A percentile compares a stretch with the other conserved stretches of the same genome.
Conservation (phyloP, 2,113 vertebrate genomes). For the Ibidorhyncha struthersii region DNA sequence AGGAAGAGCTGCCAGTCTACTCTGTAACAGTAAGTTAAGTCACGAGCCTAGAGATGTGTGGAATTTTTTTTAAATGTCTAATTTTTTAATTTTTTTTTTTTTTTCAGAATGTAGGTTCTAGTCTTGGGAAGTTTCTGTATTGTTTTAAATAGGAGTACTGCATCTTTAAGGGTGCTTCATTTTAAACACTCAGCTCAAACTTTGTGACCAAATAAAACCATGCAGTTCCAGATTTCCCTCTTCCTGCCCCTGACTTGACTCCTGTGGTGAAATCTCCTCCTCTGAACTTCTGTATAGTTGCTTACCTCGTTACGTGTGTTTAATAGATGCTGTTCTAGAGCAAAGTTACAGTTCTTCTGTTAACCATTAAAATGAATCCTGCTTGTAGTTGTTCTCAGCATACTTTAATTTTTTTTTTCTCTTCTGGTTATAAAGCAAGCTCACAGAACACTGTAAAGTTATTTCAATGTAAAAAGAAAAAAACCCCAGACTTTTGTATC, state of each 20-base stretch:
- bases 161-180: slow-evolving; percentile 49
- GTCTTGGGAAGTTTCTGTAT: slow-evolving; percentile 60
- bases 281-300: slow-evolving; percentile 15
- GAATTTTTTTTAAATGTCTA: slow-evolving; percentile 9
- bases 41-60: slow-evolving; percentile 23
- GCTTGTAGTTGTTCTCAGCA: slow-evolving; percentile 39
- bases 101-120: slow-evolving; percentile 56
- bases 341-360: slow-evolving; percentile 51
- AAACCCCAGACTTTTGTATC: slow-evolving; percentile 40
- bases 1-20: slow-evolving; percentile 25
- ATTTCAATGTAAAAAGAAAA: slow-evolving; percentile 39
- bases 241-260: not conserved
- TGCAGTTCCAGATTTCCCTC: slow-evolving; percentile 10
- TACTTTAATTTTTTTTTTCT: not conserved
- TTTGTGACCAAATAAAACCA: slow-evolving; percentile 52
- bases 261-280: slow-evolving; percentile 51
- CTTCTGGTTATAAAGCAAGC: slow-evolving; percentile 26
- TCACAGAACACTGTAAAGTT: slow-evolving; percentile 50
- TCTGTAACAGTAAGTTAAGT: slow-evolving; percentile 61
- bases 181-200: slow-evolving; percentile 48
- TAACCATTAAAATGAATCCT: slow-evolving; percentile 28
- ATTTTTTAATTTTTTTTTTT: slow-evolving; percentile 19
- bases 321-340: slow-evolving; percentile 23
- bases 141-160: slow-evolving; percentile 56
- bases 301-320: slow-evolving; percentile 43